Base-by-base conservation (phyloP, 2,888 invertebrate genomes). In the Altica lythri region DNA sequence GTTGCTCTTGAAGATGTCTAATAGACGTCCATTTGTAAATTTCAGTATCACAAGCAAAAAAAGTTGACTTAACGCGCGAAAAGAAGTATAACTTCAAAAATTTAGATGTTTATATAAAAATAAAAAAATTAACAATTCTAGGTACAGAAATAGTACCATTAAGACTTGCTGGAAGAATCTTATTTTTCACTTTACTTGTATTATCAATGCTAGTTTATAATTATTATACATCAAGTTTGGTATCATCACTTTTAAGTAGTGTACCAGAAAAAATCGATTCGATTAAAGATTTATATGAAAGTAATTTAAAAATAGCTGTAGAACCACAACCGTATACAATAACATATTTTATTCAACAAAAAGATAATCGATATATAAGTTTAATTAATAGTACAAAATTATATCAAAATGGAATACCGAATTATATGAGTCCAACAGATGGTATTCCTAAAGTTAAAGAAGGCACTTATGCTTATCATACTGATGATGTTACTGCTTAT, bases 151-250 rank as follows among this genome's bases (percentile, higher is more conserved):
- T 62, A 25, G 53, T 67, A 17, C 72, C 74, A 1, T 55, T 60
- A 2, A 59, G 61, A 34, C 14, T 63, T 2, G 65, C 72, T 2
- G 70, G 72, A 19, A 66, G 73, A 37, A 66, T 73, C 13, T 58
- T 72, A 8, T 63, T 72, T 35, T 57, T 75, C 6, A 62, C 60
- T 16, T 60, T 72, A 4, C 62, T 74, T 9, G 53, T 73, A 4
- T 64, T 73, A 10, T 73, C 73, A 5, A 62, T 81, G 1, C 68
- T 83, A 9, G 72, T 81, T 2, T 83, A 80, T 70, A 82, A 82
- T 66, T 83, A 81, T 70, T 83, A 83, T 68, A 83, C 83, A 0
- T 82, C 82, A 38, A 82, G 82, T 55, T 80, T 83, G 9, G 81
- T 83, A 2, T 82, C 82, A 43, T 81, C 81, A 69, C 69, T 83